Percentiles rank a stretch among this genome's conserved stretches.
phyloP scores from a whole-genome alignment of 2,888 invertebrate genomes.

The Unio pictorum region DNA sequence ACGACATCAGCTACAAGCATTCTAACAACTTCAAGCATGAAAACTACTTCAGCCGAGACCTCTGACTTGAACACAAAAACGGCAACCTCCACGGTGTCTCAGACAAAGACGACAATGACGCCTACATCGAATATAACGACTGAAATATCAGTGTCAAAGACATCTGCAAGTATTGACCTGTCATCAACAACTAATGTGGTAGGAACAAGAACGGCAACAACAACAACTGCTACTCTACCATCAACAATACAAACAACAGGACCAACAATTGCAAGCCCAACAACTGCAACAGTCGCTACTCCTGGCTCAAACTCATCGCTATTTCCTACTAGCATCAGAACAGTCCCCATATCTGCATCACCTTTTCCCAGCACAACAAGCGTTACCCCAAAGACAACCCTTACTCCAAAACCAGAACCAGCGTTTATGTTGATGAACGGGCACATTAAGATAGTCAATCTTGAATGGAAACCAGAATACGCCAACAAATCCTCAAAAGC shows the following conservation, averaged over 20 bases:
- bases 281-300: not conserved
- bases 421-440: too few species aligned
- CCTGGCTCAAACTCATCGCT: not conserved
- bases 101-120: too few species aligned
- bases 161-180: too few species aligned
- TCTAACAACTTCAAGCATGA: not conserved
- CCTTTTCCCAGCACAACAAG: not conserved
- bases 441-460: too few species aligned
- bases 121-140: too few species aligned
- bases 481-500: too few species aligned
- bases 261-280: constrained; percentile 3
- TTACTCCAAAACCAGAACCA: too few species aligned
- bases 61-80: not conserved
- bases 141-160: too few species aligned
- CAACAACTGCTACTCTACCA: not conserved
- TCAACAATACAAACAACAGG: constrained; percentile 3
- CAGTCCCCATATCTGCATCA: not conserved
- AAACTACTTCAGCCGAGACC: not conserved
- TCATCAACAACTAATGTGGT: too few species aligned
- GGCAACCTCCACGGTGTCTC: too few species aligned
- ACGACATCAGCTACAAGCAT: too few species aligned
- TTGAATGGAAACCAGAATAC: too few species aligned
- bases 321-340: constrained; percentile 1
- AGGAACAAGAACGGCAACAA: not conserved
- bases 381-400: not conserved